Conservation (phyloP, 2,888 invertebrate genomes). For the Pristionchus fissidentatus region DNA sequence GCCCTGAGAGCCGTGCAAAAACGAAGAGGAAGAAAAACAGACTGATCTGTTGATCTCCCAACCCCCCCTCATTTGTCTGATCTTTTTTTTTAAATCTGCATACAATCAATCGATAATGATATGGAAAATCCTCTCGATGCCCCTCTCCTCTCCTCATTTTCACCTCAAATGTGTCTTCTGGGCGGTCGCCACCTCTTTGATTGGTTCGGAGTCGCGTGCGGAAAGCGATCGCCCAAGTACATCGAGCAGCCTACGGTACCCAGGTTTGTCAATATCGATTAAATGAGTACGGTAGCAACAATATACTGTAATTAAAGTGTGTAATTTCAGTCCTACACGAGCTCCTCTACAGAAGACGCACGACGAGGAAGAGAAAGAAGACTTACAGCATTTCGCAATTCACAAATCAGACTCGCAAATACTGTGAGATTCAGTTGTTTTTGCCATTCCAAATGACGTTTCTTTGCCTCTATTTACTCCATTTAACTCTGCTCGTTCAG, state of each 20-base stretch:
- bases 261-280: background rate
- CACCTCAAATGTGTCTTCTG: constrained; percentile 4
- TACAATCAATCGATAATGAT: too few species aligned
- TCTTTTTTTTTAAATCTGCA: too few species aligned
- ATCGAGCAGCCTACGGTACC: background rate
- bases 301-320: background rate
- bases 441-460: background rate
- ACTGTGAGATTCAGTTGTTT: constrained; percentile 13
- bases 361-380: background rate
- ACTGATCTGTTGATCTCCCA: too few species aligned
- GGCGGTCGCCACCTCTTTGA: background rate
- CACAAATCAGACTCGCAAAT: constrained; percentile 8
- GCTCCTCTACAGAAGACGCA: background rate
- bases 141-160: background rate
- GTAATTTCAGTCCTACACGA: background rate
- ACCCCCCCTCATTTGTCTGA: too few species aligned
- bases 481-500: background rate
- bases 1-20: too few species aligned
- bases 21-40: too few species aligned
- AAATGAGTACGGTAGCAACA: background rate
- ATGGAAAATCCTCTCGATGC: too few species aligned
- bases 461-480: background rate
- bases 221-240: background rate
- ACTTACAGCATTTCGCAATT: background rate
- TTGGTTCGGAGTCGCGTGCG: background rate